Conservation (phyloP, 64 coral and sea anemone species). For the Porites lutea region DNA sequence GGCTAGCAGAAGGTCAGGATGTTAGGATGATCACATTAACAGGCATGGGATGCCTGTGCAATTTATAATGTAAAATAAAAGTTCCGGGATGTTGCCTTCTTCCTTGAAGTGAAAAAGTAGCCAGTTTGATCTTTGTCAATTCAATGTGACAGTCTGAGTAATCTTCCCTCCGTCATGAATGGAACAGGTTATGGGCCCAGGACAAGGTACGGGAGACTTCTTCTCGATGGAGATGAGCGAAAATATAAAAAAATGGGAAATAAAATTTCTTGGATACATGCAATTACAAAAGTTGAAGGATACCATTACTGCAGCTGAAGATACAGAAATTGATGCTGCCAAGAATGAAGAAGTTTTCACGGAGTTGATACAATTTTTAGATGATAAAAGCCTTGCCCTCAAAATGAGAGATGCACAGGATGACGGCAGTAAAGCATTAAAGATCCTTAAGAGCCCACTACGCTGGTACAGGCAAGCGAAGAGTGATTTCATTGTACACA, state of each 20-base stretch:
- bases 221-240: not conserved
- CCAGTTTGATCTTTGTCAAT: no score
- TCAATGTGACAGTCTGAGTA: not conserved
- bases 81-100: no score
- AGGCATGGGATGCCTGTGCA: no score
- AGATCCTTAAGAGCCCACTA: not conserved
- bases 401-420: no score
- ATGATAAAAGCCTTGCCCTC: no score
- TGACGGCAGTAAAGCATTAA: not conserved
- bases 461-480: conserved; percentile 4
- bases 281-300: not conserved
- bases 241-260: not conserved
- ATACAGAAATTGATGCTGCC: not conserved
- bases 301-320: not conserved
- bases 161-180: not conserved
- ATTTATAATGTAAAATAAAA: no score
- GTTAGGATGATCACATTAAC: no score
- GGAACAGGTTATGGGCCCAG: not conserved
- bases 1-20: no score
- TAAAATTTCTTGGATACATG: not conserved
- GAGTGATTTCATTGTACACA: conserved; percentile 19
- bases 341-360: not conserved
- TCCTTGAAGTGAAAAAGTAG: no score
- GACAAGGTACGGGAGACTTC: not conserved
- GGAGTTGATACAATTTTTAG: no score